These are phyloP conservation scores for Rachycentron canadum DNA, from an alignment of 2,797 vertebrate species.

Conservation along the genomic window DNA sequence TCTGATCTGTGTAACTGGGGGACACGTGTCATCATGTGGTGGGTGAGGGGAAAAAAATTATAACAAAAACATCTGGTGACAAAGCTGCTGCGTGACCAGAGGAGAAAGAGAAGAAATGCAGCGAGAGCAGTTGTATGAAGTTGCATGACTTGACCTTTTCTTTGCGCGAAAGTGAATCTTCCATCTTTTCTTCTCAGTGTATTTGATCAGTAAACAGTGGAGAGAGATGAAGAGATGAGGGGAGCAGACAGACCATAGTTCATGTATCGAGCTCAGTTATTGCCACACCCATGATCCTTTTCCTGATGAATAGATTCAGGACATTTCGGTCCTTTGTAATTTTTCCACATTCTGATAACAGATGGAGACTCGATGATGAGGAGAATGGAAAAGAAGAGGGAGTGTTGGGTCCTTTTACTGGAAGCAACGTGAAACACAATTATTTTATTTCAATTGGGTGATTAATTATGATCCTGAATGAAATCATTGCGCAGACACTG, in stretches of 20 bases:
- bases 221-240: background rate
- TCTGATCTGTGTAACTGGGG: background rate
- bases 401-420: background rate
- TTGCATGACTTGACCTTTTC: background rate
- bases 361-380: background rate
- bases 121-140: background rate
- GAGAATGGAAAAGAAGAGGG: background rate
- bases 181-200: background rate
- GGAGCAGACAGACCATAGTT: background rate
- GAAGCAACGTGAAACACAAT: background rate
- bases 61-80: background rate
- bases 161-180: background rate
- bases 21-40: background rate
- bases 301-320: background rate
- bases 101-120: background rate
- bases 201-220: background rate
- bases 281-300: background rate
- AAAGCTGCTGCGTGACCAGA: background rate
- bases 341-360: slow-evolving; percentile 18
- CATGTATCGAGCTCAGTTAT: background rate
- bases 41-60: background rate
- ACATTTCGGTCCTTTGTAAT: background rate
- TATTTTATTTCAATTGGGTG: background rate
- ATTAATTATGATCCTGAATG: background rate
- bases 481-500: background rate